Evolutionary conservation across 2,888 invertebrate species (phyloP).

Genomic region (Pachymerium ferrugineum): DNA sequence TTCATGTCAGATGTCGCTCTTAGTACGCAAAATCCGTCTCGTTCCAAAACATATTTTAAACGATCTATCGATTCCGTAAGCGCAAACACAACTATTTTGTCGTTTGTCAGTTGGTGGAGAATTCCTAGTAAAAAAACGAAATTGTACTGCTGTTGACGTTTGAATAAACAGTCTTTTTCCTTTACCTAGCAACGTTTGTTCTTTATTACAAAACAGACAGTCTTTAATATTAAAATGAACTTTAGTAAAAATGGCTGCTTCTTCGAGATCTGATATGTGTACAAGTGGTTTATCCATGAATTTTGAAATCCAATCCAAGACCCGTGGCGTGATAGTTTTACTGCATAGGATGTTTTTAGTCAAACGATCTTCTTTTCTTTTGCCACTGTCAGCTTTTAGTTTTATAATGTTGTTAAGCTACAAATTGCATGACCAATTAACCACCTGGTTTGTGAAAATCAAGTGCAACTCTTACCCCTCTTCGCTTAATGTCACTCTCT

Average conservation of each 20-base stretch:
- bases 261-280: background rate
- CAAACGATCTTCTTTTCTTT: no score
- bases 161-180: background rate
- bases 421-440: no score
- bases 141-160: background rate
- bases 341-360: conserved; percentile 40
- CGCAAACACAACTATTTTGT: conserved; percentile 58
- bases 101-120: background rate
- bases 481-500: conserved; percentile 53
- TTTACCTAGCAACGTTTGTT: background rate
- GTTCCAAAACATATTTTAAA: conserved; percentile 37
- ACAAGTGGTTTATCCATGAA: background rate
- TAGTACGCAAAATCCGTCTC: background rate
- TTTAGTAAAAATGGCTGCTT: background rate
- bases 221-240: background rate
- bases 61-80: conserved; percentile 55
- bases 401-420: no score
- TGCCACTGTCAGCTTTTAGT: no score
- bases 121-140: background rate
- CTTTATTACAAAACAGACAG: background rate
- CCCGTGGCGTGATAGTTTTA: conserved; percentile 44
- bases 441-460: background rate
- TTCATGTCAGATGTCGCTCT: background rate
- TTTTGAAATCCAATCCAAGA: conserved; percentile 49
- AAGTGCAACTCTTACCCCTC: no score